A percentile compares a stretch with the other conserved stretches of the same genome.
These are phyloP conservation scores for Myotis davidii DNA, from an alignment of 2,113 vertebrate species.

Conservation along the genomic window DNA sequence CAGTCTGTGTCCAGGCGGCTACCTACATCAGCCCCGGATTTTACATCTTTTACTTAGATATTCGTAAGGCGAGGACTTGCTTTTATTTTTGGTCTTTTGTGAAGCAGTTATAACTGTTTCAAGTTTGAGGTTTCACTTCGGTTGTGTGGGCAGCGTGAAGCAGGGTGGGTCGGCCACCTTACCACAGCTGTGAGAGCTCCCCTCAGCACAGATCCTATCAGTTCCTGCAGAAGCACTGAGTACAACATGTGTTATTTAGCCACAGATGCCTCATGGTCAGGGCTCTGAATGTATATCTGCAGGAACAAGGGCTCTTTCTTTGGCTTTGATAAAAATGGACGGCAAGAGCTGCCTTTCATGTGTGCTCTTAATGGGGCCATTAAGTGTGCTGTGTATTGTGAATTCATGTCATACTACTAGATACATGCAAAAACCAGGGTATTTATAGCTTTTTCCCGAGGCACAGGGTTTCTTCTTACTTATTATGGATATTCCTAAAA, in stretches of 20 bases:
- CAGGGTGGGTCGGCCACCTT: not conserved
- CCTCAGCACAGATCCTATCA: constrained; percentile 54
- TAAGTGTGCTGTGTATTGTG: constrained; percentile 37
- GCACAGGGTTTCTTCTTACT: constrained; percentile 23
- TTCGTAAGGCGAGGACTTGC: not conserved
- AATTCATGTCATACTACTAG: constrained; percentile 16
- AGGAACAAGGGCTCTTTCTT: constrained; percentile 61
- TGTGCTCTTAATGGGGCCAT: constrained; percentile 30
- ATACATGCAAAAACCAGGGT: not conserved
- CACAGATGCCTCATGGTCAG: constrained; percentile 31
- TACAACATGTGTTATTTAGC: not conserved
- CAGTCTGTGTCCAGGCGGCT: not conserved
- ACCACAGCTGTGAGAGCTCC: constrained; percentile 43
- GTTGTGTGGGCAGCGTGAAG: not conserved
- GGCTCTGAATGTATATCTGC: constrained; percentile 53
- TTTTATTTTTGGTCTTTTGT: constrained; percentile 30
- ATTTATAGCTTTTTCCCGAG: constrained; percentile 42
- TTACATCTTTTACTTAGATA: not conserved
- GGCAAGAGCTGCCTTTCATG: constrained; percentile 34
- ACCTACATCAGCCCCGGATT: not conserved
- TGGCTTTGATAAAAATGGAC: constrained; percentile 28
- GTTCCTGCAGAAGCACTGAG: constrained; percentile 19
- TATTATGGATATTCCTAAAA: not conserved
- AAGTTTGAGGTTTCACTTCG: constrained; percentile 54
- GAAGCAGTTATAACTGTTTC: constrained; percentile 34